Base-by-base conservation (phyloP, 2,888 invertebrate genomes). In the Kuschelorhynchus macadamiae region DNA sequence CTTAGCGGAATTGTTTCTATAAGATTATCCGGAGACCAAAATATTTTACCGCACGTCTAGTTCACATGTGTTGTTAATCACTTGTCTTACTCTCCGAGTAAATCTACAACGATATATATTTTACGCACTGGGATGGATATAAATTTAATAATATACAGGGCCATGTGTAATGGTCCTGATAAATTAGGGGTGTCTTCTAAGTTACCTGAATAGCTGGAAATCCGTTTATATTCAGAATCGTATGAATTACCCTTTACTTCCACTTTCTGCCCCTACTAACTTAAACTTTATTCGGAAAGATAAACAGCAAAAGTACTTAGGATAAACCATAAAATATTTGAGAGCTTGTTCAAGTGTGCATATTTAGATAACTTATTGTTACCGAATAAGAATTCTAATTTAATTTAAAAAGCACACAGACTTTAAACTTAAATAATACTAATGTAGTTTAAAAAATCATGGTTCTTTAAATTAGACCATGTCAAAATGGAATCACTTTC, bases 111-210 rank as follows among this genome's bases (percentile, higher is more conserved):
- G 60, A 69, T 69, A 69, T n/a, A n/a, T 69, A 69, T 69, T 64
- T 69, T 70, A 70, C 60, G 70, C 70, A 65, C 65, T 65, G 65
- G 56, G 65, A 61, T 64, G 65, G 70, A 70, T 70, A 70, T 70
- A 70, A 70, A 70, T 70, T 70, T 70, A 70, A 70, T 70, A 70
- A 70, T 70, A 70, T 70, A 70, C 70, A 66, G 65, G 65, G 61
- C 61, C 57, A 55, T 65, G 70, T 70, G 70, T 70, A 70, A 70
- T 70, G 70, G 70, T 65, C 65, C 42, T 70, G 70, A 70, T 70
- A 70, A 70, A 70, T 70, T 70, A 70, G 70, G 70, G 70, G 53
- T 69, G 66, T 70, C 62, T 65, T 65, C 65, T 39, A 62, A 70
- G 36, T 70, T 70, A 70, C 70, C 70, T 70, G 70, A 65, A 61